Conservation (phyloP, 1,140 invertebrate genomes). For the Rhagoletis pomonella region DNA sequence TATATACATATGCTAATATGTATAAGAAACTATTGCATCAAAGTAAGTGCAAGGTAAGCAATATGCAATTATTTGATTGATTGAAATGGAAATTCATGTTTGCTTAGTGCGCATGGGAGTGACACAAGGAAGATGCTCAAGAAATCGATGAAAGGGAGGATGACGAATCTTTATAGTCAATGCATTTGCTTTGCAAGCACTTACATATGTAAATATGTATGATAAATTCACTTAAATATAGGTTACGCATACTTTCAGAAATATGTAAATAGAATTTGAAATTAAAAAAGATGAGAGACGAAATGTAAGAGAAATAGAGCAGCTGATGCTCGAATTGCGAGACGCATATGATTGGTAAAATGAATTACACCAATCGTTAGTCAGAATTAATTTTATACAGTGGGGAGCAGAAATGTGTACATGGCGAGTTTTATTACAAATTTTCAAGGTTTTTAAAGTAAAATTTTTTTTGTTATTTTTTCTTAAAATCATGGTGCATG, state of each 20-base stretch:
- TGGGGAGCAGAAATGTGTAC: too few relatives aligned
- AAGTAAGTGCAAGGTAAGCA: background rate
- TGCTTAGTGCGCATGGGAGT: background rate
- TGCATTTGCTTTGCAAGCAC: background rate
- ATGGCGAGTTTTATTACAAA: too few relatives aligned
- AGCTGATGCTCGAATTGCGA: too few relatives aligned
- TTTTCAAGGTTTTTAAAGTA: too few relatives aligned
- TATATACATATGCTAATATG: background rate
- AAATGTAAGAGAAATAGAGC: background rate
- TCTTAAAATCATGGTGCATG: too few relatives aligned
- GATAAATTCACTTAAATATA: too few relatives aligned
- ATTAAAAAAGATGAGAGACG: background rate
- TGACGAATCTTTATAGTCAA: background rate
- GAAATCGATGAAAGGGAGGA: background rate
- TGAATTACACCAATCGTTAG: too few relatives aligned
- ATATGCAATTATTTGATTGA: slow-evolving; percentile 29
- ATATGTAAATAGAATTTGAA: background rate
- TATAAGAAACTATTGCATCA: background rate
- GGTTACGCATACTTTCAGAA: background rate
- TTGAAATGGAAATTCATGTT: slow-evolving; percentile 36
- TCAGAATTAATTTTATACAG: too few relatives aligned
- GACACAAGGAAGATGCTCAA: background rate
- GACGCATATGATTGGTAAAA: too few relatives aligned
- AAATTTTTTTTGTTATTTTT: too few relatives aligned
- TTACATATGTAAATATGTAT: background rate